Conservation (phyloP, 2,113 vertebrate species). For the Pseudorectes ferrugineus region DNA sequence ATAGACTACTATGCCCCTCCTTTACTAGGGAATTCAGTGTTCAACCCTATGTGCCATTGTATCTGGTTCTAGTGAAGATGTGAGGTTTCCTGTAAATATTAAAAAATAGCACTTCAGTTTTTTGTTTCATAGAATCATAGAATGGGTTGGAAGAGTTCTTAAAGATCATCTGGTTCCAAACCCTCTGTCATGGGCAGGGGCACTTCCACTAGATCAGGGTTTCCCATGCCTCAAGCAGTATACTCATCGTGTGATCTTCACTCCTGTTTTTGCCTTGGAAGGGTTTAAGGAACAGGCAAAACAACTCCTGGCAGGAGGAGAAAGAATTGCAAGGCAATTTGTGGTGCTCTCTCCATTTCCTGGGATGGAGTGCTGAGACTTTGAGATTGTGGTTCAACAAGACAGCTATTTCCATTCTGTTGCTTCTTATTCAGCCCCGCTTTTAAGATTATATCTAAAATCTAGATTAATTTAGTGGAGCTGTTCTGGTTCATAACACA, state of each 20-base stretch:
- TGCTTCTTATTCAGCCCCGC: neutral
- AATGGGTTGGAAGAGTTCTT: neutral
- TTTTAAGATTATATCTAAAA: neutral
- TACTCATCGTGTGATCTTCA: neutral
- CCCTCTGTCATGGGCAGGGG: neutral
- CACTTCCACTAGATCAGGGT: neutral
- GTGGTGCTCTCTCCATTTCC: neutral
- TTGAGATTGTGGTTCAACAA: neutral
- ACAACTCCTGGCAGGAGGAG: neutral
- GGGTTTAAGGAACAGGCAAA: neutral
- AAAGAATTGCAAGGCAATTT: neutral
- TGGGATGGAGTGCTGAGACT: neutral
- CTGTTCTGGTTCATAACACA: neutral
- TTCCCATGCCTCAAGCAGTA: neutral
- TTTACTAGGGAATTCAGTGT: neutral
- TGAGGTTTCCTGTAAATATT: neutral
- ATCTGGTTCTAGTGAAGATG: neutral
- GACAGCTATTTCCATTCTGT: neutral
- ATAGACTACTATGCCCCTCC: neutral
- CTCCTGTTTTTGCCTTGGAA: neutral
- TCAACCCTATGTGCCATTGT: neutral
- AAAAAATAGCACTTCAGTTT: neutral
- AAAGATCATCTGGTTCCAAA: neutral
- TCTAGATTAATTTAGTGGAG: neutral
- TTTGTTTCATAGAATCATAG: neutral